Base-by-base conservation (phyloP, 1,140 invertebrate species). In the Apis dorsata region DNA sequence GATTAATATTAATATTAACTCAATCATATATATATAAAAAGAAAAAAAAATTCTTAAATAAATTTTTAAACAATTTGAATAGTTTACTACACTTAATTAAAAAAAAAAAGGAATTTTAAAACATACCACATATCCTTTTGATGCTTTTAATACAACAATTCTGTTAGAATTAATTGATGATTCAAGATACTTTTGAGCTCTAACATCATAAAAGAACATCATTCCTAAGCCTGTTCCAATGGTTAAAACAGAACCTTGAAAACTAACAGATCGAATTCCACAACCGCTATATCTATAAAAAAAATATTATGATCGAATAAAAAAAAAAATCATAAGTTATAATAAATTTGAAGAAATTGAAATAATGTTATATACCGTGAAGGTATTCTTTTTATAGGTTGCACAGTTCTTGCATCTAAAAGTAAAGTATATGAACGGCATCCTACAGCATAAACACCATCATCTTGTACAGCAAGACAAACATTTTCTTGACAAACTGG, bases 131-230 rank as follows among this genome's bases (percentile, higher is more conserved):
- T 98, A 98, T 85, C 98, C 98, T 93, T 97, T 96, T 28, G 97
- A 98, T 82, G 97, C 97, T 93, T 97, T 98, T 17, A 99, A 94
- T n/a, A 97, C 96, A 57, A 98, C 98, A 1, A 97, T 98, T 89
- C 97, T 95, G 44, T 97, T 97, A 1, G 97, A 97, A 93, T 98
- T 98, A 51, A 98, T 97, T 86, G 97, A 97, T 76, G 97, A 97
- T 91, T 99, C 98, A 59, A 99, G 93, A 94, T 99, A 99, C 93
- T 98, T 98, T 72, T 97, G 96, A 79, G 97, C 98, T 88, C 97
- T 95, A 69, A 99, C 94, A 93, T 99, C 98, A 92, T 98, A 99
- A 93, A 99, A 99, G 95, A 99, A 96, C 1, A 99, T 94, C 93
- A 97, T 96, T 70, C 98, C 98, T 66, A 98, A 95, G 1, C 98